Evolutionary conservation across 1,140 invertebrate species (phyloP), one percentile per base, ranked within the genome.

Genomic region (Tetraneura akinire): DNA sequence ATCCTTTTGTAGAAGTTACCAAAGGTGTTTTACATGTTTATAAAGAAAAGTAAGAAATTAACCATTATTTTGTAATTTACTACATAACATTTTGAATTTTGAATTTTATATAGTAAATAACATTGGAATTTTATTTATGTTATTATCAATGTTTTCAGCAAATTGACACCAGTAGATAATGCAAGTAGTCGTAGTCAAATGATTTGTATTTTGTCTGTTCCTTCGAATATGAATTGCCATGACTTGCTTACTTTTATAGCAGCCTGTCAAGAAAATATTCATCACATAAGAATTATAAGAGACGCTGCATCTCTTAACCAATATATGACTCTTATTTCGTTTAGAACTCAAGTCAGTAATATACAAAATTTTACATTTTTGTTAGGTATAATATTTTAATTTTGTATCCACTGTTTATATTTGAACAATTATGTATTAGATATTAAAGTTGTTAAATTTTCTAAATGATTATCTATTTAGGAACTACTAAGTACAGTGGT

Each of bases 11-110:
- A 10, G 98, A 99, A 89, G 91, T 96, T 45, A 97, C 95, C 0
- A 97, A 96, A 86, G 98, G 98, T 64, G 93, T 99, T 66, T 87
- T 99, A 29, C 97, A 99, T 89, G 87, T 98, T 1, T 98, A 96
- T 85, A 98, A 98, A 86, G 96, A 98, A 87, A 96, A 96, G 93
- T 94, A 87, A 86, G 88, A 53, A 45, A 29, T 68, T 82, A 80
- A 83, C 85, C 37, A 80, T 60, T 37, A 37, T 66, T 55, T 80
- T 81, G 80, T 37, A 74, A 71, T 53, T 26, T 26, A 57, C 1
- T 26, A 1, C 9, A 26, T 57, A 57, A 8, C 21, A 53, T 21
- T 37, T 37, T 37, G 3, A 37, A 37, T 37, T 37, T 37, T 37
- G 8, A 37, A 4, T 4, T 4, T 6, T 8, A 8, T 9, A 2